phyloP scores from a whole-genome alignment of 2,113 vertebrate species.

The Semnopithecus entellus region DNA sequence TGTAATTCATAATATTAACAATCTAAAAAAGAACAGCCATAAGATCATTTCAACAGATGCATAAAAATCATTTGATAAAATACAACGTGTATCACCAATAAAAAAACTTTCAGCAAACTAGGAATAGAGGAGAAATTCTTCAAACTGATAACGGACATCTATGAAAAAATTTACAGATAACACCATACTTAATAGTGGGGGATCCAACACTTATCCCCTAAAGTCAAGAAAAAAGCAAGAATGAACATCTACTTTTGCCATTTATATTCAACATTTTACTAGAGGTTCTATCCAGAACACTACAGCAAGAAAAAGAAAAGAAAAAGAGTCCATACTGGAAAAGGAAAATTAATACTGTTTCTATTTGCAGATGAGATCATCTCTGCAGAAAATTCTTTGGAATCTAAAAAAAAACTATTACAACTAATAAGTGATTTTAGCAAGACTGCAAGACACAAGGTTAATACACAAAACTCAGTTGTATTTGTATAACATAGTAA shows the following conservation, averaged over 20 bases:
- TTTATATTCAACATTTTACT: not conserved
- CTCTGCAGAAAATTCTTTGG: not conserved
- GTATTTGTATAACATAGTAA: not conserved
- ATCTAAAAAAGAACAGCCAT: not conserved
- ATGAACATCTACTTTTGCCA: not conserved
- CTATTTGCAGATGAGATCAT: not conserved
- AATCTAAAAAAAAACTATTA: not conserved
- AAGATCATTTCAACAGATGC: not conserved
- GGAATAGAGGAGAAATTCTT: not conserved
- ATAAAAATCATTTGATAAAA: not conserved
- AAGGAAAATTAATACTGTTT: not conserved
- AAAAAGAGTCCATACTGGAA: not conserved
- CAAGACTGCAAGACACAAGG: not conserved
- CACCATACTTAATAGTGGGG: not conserved
- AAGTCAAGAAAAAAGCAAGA: not conserved
- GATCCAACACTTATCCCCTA: not conserved
- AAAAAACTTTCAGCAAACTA: not conserved
- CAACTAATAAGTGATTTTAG: not conserved
- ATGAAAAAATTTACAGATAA: not conserved
- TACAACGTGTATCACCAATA: not conserved
- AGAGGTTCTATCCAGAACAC: not conserved
- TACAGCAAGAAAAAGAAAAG: not conserved
- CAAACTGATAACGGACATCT: not conserved
- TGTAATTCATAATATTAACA: not conserved
- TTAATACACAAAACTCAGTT: not conserved